phyloP scores from a whole-genome alignment of 1,140 invertebrate species.

The Druon quercuslanigerum region DNA sequence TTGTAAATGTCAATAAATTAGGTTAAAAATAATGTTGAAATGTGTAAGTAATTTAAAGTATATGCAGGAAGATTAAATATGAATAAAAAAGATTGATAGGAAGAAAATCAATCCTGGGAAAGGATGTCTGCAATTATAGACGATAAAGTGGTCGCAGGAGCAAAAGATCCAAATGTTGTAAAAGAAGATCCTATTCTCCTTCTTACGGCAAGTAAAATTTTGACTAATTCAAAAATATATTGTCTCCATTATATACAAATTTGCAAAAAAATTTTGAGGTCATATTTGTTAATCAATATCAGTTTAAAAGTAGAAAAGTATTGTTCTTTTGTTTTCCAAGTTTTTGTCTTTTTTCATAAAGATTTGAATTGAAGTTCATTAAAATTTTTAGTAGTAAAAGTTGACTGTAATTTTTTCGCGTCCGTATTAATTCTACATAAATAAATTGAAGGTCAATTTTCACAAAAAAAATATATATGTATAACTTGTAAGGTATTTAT shows the following conservation, averaged over 20 bases:
- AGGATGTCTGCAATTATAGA: conserved; percentile 72
- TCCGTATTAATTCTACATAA: no score
- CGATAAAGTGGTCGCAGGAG: conserved; percentile 73
- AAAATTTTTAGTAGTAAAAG: no score
- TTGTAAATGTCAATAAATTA: background rate
- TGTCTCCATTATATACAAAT: conserved; percentile 9
- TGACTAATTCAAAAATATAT: conserved; percentile 25
- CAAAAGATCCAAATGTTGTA: conserved; percentile 64
- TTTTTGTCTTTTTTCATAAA: conserved; percentile 1
- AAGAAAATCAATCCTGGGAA: conserved; percentile 10
- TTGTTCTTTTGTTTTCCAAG: background rate
- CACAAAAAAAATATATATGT: no score
- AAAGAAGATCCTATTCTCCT: conserved; percentile 73
- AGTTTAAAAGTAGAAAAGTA: no score
- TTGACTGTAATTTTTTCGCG: no score
- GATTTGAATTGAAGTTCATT: conserved; percentile 25
- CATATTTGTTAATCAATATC: no score
- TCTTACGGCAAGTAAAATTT: conserved; percentile 62
- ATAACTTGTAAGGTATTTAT: no score
- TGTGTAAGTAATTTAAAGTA: background rate
- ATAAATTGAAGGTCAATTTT: no score
- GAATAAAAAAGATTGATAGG: background rate
- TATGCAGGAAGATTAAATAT: background rate
- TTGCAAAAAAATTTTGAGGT: background rate
- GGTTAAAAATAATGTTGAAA: background rate